Conservation (phyloP, 2,888 invertebrate genomes). For the Nematopogon swammerdamellus region DNA sequence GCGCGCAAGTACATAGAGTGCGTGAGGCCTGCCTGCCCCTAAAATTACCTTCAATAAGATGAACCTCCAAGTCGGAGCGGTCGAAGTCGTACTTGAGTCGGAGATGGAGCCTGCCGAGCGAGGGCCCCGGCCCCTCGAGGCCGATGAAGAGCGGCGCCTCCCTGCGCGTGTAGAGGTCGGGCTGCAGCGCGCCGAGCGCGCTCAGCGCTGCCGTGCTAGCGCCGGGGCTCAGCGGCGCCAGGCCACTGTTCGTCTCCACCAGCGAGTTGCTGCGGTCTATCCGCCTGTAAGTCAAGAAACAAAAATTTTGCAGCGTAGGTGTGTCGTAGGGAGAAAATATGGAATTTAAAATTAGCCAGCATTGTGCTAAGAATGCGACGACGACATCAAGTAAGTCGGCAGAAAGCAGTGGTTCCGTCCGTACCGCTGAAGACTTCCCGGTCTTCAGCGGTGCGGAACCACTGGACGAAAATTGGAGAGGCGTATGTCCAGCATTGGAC, state of each 20-base stretch:
- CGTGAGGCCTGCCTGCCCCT: too few species aligned
- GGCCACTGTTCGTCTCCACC: slow-evolving; percentile 44
- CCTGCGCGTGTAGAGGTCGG: slow-evolving; percentile 79
- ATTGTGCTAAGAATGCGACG: too few species aligned
- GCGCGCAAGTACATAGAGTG: too few species aligned
- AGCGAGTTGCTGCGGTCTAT: slow-evolving; percentile 53
- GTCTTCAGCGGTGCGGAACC: too few species aligned
- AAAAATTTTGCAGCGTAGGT: too few species aligned
- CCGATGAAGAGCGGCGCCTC: slow-evolving; percentile 76
- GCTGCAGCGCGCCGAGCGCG: slow-evolving; percentile 76
- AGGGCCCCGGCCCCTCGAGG: slow-evolving; percentile 59
- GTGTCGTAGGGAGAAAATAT: too few species aligned
- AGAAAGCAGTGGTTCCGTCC: too few species aligned
- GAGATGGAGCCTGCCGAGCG: slow-evolving; percentile 78
- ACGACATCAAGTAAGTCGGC: too few species aligned
- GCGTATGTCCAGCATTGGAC: too few species aligned
- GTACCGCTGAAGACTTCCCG: too few species aligned
- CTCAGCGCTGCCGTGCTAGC: slow-evolving; percentile 37
- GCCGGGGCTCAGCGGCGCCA: slow-evolving; percentile 40
- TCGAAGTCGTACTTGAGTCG: slow-evolving; percentile 87
- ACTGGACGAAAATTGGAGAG: too few species aligned
- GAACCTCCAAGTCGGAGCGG: slow-evolving; percentile 85
- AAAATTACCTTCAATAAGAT: slow-evolving; percentile 87
- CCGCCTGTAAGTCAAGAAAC: slow-evolving; percentile 29
- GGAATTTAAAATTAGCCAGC: too few species aligned